Percentiles rank a stretch among this genome's conserved stretches.
phyloP scores from a whole-genome alignment of 2,888 invertebrate species.

The Rhamphomyia laevipes region DNA sequence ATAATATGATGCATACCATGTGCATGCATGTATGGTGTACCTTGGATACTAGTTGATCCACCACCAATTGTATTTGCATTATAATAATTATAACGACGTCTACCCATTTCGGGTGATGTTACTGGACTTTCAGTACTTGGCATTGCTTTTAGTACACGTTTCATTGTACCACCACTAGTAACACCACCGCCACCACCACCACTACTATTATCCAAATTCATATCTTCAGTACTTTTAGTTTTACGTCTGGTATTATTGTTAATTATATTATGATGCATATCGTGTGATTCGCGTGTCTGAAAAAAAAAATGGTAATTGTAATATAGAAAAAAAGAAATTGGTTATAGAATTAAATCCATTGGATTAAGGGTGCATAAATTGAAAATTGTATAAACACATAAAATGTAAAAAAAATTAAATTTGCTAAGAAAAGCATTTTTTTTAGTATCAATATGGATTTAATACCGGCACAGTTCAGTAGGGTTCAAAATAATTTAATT shows the following conservation, averaged over 20 bases:
- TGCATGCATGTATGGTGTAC: constrained; percentile 49
- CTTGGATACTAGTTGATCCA: constrained; percentile 30
- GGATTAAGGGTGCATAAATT: background rate
- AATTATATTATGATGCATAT: constrained; percentile 57
- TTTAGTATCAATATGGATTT: no score
- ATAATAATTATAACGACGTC: constrained; percentile 61
- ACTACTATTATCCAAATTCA: constrained; percentile 45
- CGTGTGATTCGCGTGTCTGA: constrained; percentile 54
- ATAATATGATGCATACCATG: constrained; percentile 43
- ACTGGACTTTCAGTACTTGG: constrained; percentile 81
- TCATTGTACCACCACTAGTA: constrained; percentile 61
- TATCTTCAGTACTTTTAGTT: constrained; percentile 86
- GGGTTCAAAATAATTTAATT: no score
- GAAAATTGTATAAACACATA: background rate
- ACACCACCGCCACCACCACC: constrained; percentile 19
- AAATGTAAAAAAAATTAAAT: background rate
- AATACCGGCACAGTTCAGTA: no score
- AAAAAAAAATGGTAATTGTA: constrained; percentile 20
- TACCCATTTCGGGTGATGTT: constrained; percentile 82
- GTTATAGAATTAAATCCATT: background rate
- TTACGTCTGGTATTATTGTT: constrained; percentile 68
- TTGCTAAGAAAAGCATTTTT: no score
- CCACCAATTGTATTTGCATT: constrained; percentile 33
- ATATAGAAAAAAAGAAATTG: background rate
- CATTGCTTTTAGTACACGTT: constrained; percentile 90